A percentile compares a stretch with the other conserved stretches of the same genome.
Evolutionary conservation across 2,888 invertebrate species (phyloP).

Genomic region (Clepsis dumicolana): DNA sequence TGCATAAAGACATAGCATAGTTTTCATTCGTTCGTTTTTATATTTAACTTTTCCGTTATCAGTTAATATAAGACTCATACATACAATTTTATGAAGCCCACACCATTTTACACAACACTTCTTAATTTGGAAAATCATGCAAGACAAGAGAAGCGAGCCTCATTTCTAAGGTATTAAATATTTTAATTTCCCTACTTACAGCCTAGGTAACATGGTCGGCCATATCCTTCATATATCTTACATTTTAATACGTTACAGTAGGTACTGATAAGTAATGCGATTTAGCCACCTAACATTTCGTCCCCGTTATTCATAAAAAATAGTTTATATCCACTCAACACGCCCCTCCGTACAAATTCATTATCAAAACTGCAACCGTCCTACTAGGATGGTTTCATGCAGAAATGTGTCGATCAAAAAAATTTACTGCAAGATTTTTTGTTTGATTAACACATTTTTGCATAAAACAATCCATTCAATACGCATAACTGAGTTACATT

Average conservation of each 20-base stretch:
- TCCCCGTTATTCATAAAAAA: constrained; percentile 78
- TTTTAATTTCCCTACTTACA: constrained; percentile 25
- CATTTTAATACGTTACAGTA: constrained; percentile 34
- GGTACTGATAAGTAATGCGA: constrained; percentile 59
- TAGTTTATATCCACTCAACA: constrained; percentile 63
- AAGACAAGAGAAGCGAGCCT: background rate
- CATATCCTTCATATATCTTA: constrained; percentile 31
- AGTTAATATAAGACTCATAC: no score
- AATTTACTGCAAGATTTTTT: background rate
- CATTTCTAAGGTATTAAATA: background rate
- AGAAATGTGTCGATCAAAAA: constrained; percentile 18
- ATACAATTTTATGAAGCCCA: background rate
- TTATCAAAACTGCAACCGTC: constrained; percentile 66
- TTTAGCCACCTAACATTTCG: constrained; percentile 79
- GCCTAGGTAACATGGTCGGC: constrained; percentile 31
- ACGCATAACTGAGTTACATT: constrained; percentile 11
- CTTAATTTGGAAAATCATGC: background rate
- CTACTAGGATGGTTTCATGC: constrained; percentile 9
- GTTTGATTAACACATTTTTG: background rate
- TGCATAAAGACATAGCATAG: background rate
- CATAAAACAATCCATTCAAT: background rate
- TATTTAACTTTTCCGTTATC: no score
- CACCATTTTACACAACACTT: background rate
- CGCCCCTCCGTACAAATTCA: constrained; percentile 64
- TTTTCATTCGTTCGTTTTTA: no score